A percentile compares a stretch with the other conserved stretches of the same genome.
Conservation (phyloP, 2,113 vertebrate genomes). For the Sceloporus undulatus region DNA sequence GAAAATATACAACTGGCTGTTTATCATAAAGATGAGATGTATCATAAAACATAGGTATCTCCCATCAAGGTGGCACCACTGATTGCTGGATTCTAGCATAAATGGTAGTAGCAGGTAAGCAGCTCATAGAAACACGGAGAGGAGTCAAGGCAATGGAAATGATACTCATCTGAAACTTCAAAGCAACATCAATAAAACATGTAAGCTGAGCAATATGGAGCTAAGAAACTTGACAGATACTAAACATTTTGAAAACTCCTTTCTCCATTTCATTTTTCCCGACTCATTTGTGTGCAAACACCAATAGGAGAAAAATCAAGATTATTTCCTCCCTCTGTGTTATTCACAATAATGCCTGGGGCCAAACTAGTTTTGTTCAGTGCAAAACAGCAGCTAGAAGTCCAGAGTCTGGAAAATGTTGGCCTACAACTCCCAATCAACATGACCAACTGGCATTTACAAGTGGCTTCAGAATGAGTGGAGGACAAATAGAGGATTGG, state of each 20-base stretch:
- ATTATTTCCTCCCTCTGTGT: conserved; percentile 25
- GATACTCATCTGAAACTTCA: conserved; percentile 54
- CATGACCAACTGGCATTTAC: no score
- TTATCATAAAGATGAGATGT: conserved; percentile 3
- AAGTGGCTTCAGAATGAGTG: no score
- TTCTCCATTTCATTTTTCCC: conserved; percentile 27
- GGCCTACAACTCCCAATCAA: no score
- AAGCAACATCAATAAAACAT: conserved; percentile 39
- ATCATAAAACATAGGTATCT: conserved; percentile 20
- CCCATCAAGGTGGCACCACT: conserved; percentile 38
- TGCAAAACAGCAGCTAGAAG: not conserved
- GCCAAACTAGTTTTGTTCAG: not conserved
- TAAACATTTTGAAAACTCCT: conserved; percentile 13
- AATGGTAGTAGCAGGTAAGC: not conserved
- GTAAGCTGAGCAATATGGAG: conserved; percentile 42
- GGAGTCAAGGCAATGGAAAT: not conserved
- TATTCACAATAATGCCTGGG: conserved; percentile 51
- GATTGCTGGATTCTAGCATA: conserved; percentile 23
- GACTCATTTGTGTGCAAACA: conserved; percentile 32
- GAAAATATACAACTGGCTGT: not conserved
- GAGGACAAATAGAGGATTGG: no score
- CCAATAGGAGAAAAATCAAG: not conserved
- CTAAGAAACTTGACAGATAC: conserved; percentile 37
- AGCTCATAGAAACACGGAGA: not conserved
- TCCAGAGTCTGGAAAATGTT: not conserved